Conservation (phyloP, 2,113 vertebrate species). For the Atherinomorus stipes region DNA sequence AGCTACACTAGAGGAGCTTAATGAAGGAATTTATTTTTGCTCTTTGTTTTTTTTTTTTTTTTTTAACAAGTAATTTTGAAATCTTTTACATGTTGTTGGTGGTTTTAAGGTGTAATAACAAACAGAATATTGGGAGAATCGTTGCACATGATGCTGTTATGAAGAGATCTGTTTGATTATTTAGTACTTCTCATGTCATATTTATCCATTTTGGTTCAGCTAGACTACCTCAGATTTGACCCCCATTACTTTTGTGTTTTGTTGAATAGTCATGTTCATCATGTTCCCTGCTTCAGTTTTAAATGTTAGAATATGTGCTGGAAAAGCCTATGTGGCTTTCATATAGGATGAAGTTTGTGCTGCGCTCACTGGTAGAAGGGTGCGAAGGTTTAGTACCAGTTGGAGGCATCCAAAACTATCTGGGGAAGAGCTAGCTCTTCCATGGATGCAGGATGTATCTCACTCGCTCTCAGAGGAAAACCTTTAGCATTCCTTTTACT, state of each 20-base stretch:
- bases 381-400: no score
- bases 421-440: no score
- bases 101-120: slow-evolving; percentile 22
- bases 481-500: no score
- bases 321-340: background rate
- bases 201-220: slow-evolving; percentile 28
- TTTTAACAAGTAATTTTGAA: slow-evolving; percentile 10
- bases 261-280: background rate
- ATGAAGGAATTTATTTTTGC: slow-evolving; percentile 69
- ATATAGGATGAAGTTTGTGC: no score
- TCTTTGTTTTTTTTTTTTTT: no score
- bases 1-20: slow-evolving; percentile 20
- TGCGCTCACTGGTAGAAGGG: no score
- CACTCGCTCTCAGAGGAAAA: no score
- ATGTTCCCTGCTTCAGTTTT: background rate
- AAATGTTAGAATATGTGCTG: background rate
- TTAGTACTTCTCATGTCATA: slow-evolving; percentile 26
- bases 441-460: no score
- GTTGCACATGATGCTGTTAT: slow-evolving; percentile 55
- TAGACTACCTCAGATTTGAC: slow-evolving; percentile 69
- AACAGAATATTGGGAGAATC: background rate
- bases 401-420: no score
- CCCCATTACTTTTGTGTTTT: background rate
- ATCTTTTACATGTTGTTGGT: background rate
- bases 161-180: slow-evolving; percentile 50